Base-by-base conservation (phyloP, 2,797 vertebrate species). In the Propithecus deckenii region DNA sequence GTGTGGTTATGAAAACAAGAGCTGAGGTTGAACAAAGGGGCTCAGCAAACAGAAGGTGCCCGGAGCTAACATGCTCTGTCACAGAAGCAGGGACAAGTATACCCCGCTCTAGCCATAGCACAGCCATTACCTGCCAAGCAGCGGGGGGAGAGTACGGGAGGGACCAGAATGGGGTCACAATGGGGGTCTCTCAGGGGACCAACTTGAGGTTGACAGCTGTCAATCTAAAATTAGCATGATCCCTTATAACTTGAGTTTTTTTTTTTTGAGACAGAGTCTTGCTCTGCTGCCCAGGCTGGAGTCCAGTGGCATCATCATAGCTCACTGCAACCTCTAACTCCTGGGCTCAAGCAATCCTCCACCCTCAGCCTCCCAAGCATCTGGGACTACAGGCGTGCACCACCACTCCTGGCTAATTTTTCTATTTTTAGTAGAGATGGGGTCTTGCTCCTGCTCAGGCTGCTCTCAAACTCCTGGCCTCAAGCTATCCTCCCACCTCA, bases 51-150 rank as follows among this genome's bases (percentile, higher is more conserved):
- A 86, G 57, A 41, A 23, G 38, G 20, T 85, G 9, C 72, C 86
- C 28, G 22, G 83, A 76, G 65, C 65, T 69, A 8, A 28, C 35
- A 32, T 0, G 38, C 30, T 28, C 13, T 38, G 1, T n/a, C 5
- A 18, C 69, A 85, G 69, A 69, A 32, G 74, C n/a, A 1, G 28
- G 41, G 50, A 4, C 43, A 23, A 46, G 25, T 5, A 12, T 11
- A 15, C 35, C 23, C 13, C 8, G 25, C 22, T 79, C 6, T 32
- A 79, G 18, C 23, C 18, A 0, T 0, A 17, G 50, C 35, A 5
- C 0, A 0, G 0, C 0, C 30, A 7, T 9, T 12, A 86, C 63
- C 65, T 11, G 7, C 2, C 1, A 15, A 32, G 25, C 41, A 71
- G 67, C n/a, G 2, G 0, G 22, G 18, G 46, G 50, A 43, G 30